Conservation (phyloP, 2,797 vertebrate genomes). For the Megaceryle alcyon region DNA sequence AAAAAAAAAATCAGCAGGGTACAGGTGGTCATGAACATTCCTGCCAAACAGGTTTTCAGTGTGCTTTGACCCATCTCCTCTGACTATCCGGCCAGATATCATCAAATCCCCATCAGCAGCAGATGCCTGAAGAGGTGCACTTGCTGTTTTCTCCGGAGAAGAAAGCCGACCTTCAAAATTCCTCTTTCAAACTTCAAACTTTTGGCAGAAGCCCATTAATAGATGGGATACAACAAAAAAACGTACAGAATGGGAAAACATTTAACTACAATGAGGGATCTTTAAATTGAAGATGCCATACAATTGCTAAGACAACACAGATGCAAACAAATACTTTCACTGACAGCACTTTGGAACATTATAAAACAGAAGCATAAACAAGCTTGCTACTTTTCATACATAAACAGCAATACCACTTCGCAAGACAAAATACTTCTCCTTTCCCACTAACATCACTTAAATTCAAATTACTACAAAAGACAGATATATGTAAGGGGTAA, state of each 20-base stretch:
- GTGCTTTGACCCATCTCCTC: conserved; percentile 5
- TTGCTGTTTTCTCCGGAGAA: conserved; percentile 28
- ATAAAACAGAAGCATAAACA: not conserved
- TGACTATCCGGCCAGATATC: not conserved
- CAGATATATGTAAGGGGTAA: not conserved
- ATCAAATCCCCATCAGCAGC: conserved; percentile 16
- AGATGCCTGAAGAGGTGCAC: conserved; percentile 9
- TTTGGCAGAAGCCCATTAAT: not conserved
- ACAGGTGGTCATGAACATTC: not conserved
- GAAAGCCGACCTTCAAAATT: conserved; percentile 24
- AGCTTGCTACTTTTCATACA: not conserved
- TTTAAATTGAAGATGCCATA: not conserved
- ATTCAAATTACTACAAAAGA: not conserved
- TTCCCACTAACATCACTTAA: not conserved
- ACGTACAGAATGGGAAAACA: not conserved
- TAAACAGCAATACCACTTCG: not conserved
- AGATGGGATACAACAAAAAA: not conserved
- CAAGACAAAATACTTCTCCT: not conserved
- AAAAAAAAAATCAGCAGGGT: not conserved
- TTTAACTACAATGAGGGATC: not conserved
- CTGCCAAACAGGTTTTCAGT: not conserved
- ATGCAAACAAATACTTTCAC: conserved; percentile 1
- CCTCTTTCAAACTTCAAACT: not conserved
- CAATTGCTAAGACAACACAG: not conserved
- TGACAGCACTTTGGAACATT: not conserved